Percentiles rank a stretch among this genome's conserved stretches.
Evolutionary conservation across 2,797 vertebrate species (phyloP).

Genomic region (Parambassis ranga): DNA sequence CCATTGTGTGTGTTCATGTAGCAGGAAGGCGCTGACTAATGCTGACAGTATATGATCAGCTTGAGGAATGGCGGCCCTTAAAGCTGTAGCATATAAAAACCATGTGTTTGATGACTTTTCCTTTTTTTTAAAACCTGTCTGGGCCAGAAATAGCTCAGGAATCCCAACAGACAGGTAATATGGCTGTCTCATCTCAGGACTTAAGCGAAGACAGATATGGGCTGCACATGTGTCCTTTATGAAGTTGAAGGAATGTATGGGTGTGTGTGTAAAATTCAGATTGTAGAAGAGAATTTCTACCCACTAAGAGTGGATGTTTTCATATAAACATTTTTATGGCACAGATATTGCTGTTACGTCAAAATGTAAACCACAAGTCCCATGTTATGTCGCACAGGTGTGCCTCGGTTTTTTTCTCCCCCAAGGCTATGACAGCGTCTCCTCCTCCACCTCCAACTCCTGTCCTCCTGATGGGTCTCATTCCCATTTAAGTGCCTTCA

Average conservation of each 20-base stretch:
- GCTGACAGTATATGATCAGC: not conserved
- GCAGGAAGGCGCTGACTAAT: not conserved
- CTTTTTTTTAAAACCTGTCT: not conserved
- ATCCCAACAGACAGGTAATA: slow-evolving; percentile 57
- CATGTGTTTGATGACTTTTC: not conserved
- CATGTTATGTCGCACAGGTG: too few species aligned
- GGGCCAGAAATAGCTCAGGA: slow-evolving; percentile 36
- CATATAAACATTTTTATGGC: not conserved
- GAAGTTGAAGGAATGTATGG: too few species aligned
- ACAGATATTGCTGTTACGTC: not conserved
- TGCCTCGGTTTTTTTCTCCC: slow-evolving; percentile 5
- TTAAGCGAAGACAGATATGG: slow-evolving; percentile 35
- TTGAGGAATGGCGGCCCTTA: slow-evolving; percentile 10
- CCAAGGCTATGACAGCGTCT: not conserved
- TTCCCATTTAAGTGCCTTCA: slow-evolving; percentile 15
- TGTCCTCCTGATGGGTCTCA: slow-evolving; percentile 8
- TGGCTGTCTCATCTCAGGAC: slow-evolving; percentile 20
- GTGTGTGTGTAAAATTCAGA: too few species aligned
- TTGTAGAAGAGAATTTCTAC: too few species aligned
- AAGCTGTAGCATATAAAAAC: not conserved
- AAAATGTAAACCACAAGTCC: too few species aligned
- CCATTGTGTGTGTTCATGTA: not conserved
- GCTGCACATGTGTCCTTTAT: too few species aligned
- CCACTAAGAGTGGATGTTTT: not conserved
- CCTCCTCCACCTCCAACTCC: slow-evolving; percentile 15